phyloP scores from a whole-genome alignment of 2,797 vertebrate species.

The Chrosomus eos region DNA sequence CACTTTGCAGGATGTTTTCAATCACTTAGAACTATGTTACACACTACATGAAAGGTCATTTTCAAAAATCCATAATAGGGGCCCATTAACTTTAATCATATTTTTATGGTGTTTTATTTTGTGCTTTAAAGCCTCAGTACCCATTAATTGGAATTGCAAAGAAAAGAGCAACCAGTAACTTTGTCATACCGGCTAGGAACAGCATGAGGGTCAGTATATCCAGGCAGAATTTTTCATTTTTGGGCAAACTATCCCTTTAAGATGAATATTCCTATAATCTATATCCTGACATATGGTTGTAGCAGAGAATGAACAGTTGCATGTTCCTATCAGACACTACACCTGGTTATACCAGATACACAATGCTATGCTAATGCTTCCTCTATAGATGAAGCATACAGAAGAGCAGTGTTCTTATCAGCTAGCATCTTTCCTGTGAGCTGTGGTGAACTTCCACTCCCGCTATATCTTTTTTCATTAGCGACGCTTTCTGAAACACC shows the following conservation, averaged over 20 bases:
- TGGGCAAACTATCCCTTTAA: neutral
- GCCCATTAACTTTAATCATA: neutral
- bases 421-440: slow-evolving; percentile 51
- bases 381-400: slow-evolving; percentile 46
- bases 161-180: neutral
- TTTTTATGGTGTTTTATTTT: neutral
- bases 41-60: too few species aligned
- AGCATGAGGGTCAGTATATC: neutral
- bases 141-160: neutral
- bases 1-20: too few species aligned
- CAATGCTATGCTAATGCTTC: slow-evolving; percentile 44
- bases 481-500: slow-evolving; percentile 58
- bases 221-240: neutral
- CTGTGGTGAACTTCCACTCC: slow-evolving; percentile 62
- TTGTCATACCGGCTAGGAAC: neutral
- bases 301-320: neutral
- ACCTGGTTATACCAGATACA: slow-evolving; percentile 2
- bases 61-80: too few species aligned
- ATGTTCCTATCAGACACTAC: slow-evolving; percentile 1
- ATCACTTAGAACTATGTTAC: too few species aligned
- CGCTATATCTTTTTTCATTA: slow-evolving; percentile 64
- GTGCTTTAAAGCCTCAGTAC: neutral
- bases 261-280: neutral
- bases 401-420: slow-evolving; percentile 49
- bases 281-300: neutral